Conservation (phyloP, 2,113 vertebrate species). For the Myodes glareolus region DNA sequence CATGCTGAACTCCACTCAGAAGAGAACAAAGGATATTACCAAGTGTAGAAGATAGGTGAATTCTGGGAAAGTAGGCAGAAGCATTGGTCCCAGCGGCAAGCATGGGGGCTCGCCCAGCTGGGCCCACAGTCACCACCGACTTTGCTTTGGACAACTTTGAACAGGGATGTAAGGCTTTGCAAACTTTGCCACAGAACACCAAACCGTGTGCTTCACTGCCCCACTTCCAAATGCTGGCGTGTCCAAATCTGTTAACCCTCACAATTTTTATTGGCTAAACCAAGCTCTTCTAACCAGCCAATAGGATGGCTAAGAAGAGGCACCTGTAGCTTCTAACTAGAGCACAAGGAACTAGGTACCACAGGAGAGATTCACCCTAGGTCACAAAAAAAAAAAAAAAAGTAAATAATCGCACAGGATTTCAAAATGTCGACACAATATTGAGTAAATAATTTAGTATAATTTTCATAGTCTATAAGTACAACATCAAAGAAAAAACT, state of each 20-base stretch:
- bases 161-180: neutral
- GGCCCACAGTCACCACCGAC: accelerated
- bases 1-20: neutral
- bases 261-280: neutral
- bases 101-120: accelerated
- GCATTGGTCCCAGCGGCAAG: neutral
- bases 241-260: neutral
- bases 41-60: neutral
- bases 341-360: neutral
- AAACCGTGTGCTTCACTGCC: neutral
- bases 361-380: neutral
- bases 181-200: neutral
- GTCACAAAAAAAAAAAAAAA: neutral
- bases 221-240: too few relatives aligned
- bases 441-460: neutral
- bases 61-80: neutral
- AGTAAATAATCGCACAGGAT: neutral
- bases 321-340: neutral
- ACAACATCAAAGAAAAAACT: neutral
- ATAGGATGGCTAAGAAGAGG: neutral
- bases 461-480: neutral
- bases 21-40: neutral
- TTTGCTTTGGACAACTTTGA: neutral
- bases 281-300: neutral
- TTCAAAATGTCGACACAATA: neutral